A percentile compares a stretch with the other conserved stretches of the same genome.
These are phyloP conservation scores for Astreopora myriophthalma DNA, from an alignment of 64 coral and sea anemone species.

Conservation along the genomic window DNA sequence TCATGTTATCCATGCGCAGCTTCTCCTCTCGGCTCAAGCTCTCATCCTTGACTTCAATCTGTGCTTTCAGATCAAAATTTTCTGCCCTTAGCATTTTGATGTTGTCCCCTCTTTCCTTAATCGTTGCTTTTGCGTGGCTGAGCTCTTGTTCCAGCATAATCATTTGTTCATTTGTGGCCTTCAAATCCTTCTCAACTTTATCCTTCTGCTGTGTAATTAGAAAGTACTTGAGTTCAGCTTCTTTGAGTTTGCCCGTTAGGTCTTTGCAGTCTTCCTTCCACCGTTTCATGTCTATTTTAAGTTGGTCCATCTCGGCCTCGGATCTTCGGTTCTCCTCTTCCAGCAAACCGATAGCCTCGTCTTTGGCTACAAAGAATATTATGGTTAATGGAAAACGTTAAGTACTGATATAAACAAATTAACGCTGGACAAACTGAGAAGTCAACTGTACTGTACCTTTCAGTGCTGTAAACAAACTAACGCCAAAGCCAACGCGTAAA, in stretches of 20 bases:
- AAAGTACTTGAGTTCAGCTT: slow-evolving; percentile 47
- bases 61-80: slow-evolving; percentile 54
- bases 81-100: slow-evolving; percentile 69
- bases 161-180: slow-evolving; percentile 26
- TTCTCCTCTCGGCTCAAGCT: slow-evolving; percentile 66
- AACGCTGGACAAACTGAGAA: not conserved
- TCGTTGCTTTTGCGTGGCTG: slow-evolving; percentile 17
- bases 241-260: slow-evolving; percentile 42
- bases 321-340: slow-evolving; percentile 24
- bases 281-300: slow-evolving; percentile 42
- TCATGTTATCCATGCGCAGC: slow-evolving; percentile 91
- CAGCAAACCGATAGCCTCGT: slow-evolving; percentile 15
- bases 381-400: not conserved
- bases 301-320: not conserved
- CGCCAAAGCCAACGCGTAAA: not conserved
- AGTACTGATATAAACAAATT: slow-evolving; percentile 4
- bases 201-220: slow-evolving; percentile 60
- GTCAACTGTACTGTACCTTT: not conserved
- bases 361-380: slow-evolving; percentile 63
- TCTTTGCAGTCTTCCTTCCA: slow-evolving; percentile 28
- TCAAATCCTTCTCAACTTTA: slow-evolving; percentile 60
- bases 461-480: not conserved
- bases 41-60: slow-evolving; percentile 63
- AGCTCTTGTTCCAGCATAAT: slow-evolving; percentile 53
- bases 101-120: slow-evolving; percentile 52